phyloP scores from a whole-genome alignment of 2,888 invertebrate species.

The Euzetes globulus region DNA sequence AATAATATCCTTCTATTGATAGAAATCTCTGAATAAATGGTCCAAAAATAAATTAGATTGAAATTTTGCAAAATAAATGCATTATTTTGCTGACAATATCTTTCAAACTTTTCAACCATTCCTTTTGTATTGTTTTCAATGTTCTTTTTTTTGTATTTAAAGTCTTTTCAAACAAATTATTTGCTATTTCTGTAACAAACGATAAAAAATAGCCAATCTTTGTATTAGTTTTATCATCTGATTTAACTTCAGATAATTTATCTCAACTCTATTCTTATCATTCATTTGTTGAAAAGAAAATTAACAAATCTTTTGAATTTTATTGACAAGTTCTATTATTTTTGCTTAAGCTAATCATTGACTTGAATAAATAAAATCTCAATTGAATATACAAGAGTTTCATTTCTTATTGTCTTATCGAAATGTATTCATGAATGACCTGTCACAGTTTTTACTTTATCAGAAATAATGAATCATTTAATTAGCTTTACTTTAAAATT shows the following conservation, averaged over 20 bases:
- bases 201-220: too few relatives aligned
- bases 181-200: too few relatives aligned
- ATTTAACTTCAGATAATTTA: neutral
- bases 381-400: too few relatives aligned
- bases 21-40: neutral
- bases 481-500: neutral
- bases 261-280: neutral
- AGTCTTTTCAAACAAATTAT: too few relatives aligned
- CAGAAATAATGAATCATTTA: neutral
- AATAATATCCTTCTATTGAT: constrained; percentile 4
- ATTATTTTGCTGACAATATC: neutral
- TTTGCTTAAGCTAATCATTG: too few relatives aligned
- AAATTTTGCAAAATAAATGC: neutral
- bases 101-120: too few relatives aligned
- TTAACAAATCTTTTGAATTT: neutral
- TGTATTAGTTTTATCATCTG: neutral
- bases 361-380: too few relatives aligned
- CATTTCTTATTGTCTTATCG: too few relatives aligned
- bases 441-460: neutral
- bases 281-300: neutral
- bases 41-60: neutral
- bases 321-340: too few relatives aligned
- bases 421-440: too few relatives aligned
- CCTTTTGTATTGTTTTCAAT: too few relatives aligned
- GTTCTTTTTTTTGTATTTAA: too few relatives aligned